Evolutionary conservation across 2,113 vertebrate species (phyloP), one percentile per base, ranked within the genome.

Genomic region (Saccopteryx leptura): DNA sequence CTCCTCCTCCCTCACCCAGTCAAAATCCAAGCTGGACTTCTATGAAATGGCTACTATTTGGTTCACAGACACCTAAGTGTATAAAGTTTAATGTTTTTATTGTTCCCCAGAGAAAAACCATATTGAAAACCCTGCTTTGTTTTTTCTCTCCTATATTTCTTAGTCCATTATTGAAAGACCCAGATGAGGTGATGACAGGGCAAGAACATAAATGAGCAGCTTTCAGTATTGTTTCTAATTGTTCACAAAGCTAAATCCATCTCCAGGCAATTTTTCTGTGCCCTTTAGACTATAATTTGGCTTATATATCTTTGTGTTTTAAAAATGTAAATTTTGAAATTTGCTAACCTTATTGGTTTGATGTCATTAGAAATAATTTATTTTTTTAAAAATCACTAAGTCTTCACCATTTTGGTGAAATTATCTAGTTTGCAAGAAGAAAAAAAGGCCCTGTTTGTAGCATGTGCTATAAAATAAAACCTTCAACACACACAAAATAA

Each of bases 11-110:
- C 58, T 68, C 72, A 69, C 69, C 61, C 68, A 88, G 93, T 94
- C n/a, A 96, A 87, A 91, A 76, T 88, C 23, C 50, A 87, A 95
- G 83, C 94, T 94, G 95, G 96, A 97, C 89, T 52, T 48, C 81
- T 12, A 4, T 72, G 82, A 97, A 97, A 84, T 71, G 96, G 54
- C 46, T 91, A 93, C 21, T 82, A 72, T 93, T 97, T 69, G 4
- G 50, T 2, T 17, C 79, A 91, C 83, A 95, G 72, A 90, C 95
- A 90, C 94, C 96, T 94, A 46, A 82, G 28, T 17, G 95, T 78
- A 94, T 48, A 90, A 76, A 88, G 76, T 81, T 97, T 97, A 75
- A 94, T 91, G 83, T 97, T 97, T 97, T 94, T 76, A 93, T 95
- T 95, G 91, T 92, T 88, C 91, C 79, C 61, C 63, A 83, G 93